These are phyloP conservation scores for Yponomeuta sedellus DNA, from an alignment of 2,888 invertebrate species.

Conservation along the genomic window DNA sequence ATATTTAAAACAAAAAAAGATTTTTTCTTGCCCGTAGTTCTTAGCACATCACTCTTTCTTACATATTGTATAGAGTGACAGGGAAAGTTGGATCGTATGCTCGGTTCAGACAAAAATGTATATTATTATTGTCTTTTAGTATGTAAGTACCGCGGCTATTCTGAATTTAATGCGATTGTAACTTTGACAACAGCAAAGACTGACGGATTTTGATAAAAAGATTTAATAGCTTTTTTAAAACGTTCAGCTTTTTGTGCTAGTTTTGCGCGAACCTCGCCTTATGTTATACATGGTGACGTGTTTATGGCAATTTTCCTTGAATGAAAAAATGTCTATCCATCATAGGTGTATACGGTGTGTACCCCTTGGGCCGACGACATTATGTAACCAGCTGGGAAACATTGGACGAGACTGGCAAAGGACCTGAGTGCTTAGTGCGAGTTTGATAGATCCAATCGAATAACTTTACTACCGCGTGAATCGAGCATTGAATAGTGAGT, in stretches of 20 bases:
- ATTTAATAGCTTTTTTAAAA: not conserved
- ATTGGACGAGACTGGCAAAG: no score
- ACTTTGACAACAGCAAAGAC: not conserved
- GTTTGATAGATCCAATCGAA: no score
- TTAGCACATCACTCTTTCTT: not conserved
- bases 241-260: not conserved
- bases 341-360: no score
- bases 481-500: no score
- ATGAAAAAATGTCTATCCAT: no score
- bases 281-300: not conserved
- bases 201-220: not conserved
- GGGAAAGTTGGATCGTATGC: not conserved
- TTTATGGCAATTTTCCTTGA: not conserved
- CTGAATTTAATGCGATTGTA: constrained; percentile 11
- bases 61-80: not conserved
- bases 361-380: no score
- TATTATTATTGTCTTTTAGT: constrained; percentile 1
- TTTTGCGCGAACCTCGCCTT: not conserved
- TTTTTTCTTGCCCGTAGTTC: not conserved
- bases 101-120: not conserved
- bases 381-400: no score
- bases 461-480: no score
- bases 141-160: constrained; percentile 5
- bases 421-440: no score
- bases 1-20: not conserved